Conservation (phyloP, 2,888 invertebrate species). For the Caenorhabditis sp. region DNA sequence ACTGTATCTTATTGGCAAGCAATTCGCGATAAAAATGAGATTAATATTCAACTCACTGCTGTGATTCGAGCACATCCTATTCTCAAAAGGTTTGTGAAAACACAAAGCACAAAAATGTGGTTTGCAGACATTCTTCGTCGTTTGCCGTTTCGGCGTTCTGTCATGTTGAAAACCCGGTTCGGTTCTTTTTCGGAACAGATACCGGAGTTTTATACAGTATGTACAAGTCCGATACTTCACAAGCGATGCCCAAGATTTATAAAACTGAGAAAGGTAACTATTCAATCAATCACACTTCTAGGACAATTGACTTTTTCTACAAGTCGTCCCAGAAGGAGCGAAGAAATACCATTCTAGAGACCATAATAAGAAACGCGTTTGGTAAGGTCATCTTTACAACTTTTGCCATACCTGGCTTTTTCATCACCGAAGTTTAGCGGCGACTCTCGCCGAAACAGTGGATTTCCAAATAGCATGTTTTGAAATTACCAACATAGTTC, state of each 20-base stretch:
- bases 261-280: conserved; percentile 29
- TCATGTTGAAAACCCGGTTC: conserved; percentile 12
- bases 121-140: conserved; percentile 19
- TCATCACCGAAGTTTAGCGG: too few relatives aligned
- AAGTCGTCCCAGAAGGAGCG: neutral
- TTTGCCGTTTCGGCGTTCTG: conserved; percentile 31
- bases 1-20: conserved; percentile 34
- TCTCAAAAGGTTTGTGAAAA: conserved; percentile 18
- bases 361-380: too few relatives aligned
- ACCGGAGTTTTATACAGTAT: conserved; percentile 32
- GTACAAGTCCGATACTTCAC: conserved; percentile 30
- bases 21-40: conserved; percentile 27
- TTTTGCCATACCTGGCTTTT: too few relatives aligned
- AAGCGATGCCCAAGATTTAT: conserved; percentile 31
- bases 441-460: too few relatives aligned
- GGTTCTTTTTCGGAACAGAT: conserved; percentile 38
- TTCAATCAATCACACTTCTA: too few relatives aligned
- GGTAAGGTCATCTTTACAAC: too few relatives aligned
- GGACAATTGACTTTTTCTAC: too few relatives aligned
- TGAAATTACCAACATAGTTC: too few relatives aligned
- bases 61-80: conserved; percentile 32
- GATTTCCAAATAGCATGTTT: too few relatives aligned
- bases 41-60: conserved; percentile 22
- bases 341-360: neutral
- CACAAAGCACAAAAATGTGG: too few relatives aligned